Evolutionary conservation across 1,140 invertebrate genomes (phyloP).

Genomic region (Melipona quadrifasciata): DNA sequence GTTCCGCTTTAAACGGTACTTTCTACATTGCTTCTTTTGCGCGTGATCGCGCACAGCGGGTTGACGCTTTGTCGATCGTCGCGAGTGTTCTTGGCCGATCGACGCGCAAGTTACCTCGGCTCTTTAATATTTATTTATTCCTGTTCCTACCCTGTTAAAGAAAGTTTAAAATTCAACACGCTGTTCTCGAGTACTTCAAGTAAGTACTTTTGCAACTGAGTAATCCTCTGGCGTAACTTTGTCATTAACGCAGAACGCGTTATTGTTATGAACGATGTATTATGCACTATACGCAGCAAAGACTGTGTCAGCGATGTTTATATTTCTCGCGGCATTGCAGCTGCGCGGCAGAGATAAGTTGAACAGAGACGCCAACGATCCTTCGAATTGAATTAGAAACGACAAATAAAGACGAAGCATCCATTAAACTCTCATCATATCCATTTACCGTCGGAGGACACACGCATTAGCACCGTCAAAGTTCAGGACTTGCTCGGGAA

Average conservation of each 20-base stretch:
- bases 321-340: too few species aligned
- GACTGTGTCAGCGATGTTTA: background rate
- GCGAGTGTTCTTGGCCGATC: background rate
- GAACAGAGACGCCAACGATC: background rate
- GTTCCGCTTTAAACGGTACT: background rate
- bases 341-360: background rate
- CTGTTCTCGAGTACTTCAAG: too few species aligned
- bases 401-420: background rate
- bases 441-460: background rate
- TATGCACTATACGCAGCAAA: too few species aligned
- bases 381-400: background rate
- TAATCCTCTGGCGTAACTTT: background rate
- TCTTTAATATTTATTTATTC: constrained; percentile 17
- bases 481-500: too few species aligned
- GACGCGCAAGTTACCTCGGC: background rate
- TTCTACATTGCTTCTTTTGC: background rate
- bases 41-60: background rate
- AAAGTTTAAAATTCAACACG: background rate
- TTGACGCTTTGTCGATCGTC: constrained; percentile 8
- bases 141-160: background rate
- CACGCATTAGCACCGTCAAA: background rate
- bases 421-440: background rate
- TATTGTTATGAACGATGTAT: too few species aligned
- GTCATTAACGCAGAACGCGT: background rate
- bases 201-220: background rate